A percentile compares a stretch with the other conserved stretches of the same genome.
These are phyloP conservation scores for Cyprinus carpio DNA, from an alignment of 2,113 vertebrate species.

Conservation along the genomic window DNA sequence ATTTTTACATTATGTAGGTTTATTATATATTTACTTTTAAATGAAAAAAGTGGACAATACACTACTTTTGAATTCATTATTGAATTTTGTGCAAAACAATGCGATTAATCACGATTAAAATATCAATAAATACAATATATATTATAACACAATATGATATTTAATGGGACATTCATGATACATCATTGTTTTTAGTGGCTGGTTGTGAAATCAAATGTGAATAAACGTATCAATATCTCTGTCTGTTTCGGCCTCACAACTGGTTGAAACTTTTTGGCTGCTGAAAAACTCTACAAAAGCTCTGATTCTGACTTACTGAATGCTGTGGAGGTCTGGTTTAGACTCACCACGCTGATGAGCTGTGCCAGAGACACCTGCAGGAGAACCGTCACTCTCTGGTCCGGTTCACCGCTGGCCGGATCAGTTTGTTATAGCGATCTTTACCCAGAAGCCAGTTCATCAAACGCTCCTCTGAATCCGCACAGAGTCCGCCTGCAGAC, in stretches of 20 bases:
- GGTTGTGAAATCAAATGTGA: background rate
- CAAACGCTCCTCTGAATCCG: conserved; percentile 91
- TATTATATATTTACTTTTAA: no score
- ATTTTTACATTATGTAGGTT: no score
- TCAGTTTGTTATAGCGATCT: conserved; percentile 91
- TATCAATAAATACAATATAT: no score
- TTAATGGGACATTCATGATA: no score
- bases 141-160: no score
- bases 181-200: background rate
- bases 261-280: background rate
- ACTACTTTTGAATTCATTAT: no score
- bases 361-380: conserved; percentile 90
- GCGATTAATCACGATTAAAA: no score
- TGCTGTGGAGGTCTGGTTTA: background rate
- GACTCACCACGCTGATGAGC: conserved; percentile 95
- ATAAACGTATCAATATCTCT: background rate
- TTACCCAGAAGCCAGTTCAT: conserved; percentile 87
- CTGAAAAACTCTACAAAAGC: background rate
- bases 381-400: conserved; percentile 85
- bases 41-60: no score
- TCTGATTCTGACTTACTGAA: background rate
- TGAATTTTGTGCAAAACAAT: no score
- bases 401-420: conserved; percentile 88
- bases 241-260: background rate
- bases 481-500: conserved; percentile 77